phyloP scores from a whole-genome alignment of 2,113 vertebrate genomes.

The Pangasianodon gigas region DNA sequence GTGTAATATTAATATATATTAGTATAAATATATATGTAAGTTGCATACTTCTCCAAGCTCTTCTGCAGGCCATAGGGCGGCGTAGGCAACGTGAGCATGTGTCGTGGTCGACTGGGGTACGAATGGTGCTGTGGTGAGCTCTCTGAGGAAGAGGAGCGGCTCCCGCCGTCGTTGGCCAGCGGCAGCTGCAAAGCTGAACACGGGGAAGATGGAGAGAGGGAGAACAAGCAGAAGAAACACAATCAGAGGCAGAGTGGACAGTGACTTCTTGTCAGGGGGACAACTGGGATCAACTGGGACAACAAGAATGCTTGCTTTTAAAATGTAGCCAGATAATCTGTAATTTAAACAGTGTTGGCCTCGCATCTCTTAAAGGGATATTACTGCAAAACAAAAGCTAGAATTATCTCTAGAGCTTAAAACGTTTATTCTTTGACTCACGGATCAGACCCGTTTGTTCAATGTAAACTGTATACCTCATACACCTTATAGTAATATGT shows the following conservation, averaged over 20 bases:
- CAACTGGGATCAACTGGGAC: background rate
- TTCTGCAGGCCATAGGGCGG: slow-evolving; percentile 79
- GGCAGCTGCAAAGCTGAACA: slow-evolving; percentile 84
- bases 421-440: background rate
- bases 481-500: background rate
- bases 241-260: slow-evolving; percentile 5
- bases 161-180: slow-evolving; percentile 85
- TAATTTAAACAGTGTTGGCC: background rate
- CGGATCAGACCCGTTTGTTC: background rate
- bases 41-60: slow-evolving; percentile 86
- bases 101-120: slow-evolving; percentile 78
- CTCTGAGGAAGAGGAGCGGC: slow-evolving; percentile 84
- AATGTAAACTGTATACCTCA: background rate
- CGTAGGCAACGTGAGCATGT: slow-evolving; percentile 83
- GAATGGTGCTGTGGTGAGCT: slow-evolving; percentile 85
- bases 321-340: background rate
- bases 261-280: background rate
- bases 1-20: background rate
- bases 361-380: background rate
- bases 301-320: background rate
- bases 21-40: background rate
- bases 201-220: background rate
- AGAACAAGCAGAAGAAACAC: background rate
- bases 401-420: background rate
- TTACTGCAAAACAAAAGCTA: background rate